Conservation (phyloP, 2,888 invertebrate genomes). For the Antitype chi region DNA sequence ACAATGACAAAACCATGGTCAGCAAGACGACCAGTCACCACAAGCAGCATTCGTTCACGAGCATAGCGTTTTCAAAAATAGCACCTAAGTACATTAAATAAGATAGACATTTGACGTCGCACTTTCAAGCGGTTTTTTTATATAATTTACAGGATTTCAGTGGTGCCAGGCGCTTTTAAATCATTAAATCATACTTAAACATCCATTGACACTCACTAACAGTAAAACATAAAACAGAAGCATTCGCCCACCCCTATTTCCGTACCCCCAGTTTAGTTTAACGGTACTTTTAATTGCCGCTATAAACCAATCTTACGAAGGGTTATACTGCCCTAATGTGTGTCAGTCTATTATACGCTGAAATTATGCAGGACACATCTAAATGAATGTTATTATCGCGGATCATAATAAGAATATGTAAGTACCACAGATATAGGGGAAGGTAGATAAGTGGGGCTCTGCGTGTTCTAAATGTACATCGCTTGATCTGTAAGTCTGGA, state of each 20-base stretch:
- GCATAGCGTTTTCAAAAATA: constrained; percentile 10
- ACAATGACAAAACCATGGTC: no score
- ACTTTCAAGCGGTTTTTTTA: background rate
- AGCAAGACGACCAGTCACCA: no score
- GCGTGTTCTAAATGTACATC: background rate
- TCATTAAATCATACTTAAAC: constrained; percentile 44
- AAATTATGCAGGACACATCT: constrained; percentile 62
- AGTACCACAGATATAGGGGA: constrained; percentile 32
- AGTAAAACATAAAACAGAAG: constrained; percentile 48
- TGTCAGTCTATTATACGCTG: constrained; percentile 53
- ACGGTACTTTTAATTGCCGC: constrained; percentile 56
- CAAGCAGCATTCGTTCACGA: no score
- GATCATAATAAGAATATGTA: constrained; percentile 48
- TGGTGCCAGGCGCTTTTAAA: background rate
- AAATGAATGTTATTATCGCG: constrained; percentile 50
- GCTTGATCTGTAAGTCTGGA: constrained; percentile 6
- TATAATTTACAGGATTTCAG: background rate
- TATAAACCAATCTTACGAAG: constrained; percentile 63
- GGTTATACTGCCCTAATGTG: constrained; percentile 56
- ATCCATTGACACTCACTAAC: constrained; percentile 49
- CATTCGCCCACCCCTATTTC: constrained; percentile 48
- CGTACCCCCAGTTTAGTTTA: constrained; percentile 51
- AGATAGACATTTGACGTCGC: background rate
- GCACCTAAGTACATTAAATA: background rate
- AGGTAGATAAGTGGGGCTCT: constrained; percentile 18